phyloP scores from a whole-genome alignment of 1,140 invertebrate species.

The Batillaria attramentaria region DNA sequence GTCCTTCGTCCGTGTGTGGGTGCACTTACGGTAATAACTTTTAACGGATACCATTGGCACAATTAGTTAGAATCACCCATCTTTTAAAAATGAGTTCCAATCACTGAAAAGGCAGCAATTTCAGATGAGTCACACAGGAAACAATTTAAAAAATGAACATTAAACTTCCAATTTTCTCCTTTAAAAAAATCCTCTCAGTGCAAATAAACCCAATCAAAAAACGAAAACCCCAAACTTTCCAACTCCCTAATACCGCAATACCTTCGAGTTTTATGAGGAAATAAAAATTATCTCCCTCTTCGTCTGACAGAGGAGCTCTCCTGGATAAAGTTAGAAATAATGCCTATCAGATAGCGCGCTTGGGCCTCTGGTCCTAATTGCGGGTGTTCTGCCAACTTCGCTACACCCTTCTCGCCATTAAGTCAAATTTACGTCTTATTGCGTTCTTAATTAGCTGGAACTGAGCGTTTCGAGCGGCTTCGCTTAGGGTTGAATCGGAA shows the following conservation, averaged over 20 bases:
- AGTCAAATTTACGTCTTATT: slow-evolving; percentile 19
- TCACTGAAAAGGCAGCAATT: background rate
- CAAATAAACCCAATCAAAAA: background rate
- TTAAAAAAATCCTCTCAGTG: background rate
- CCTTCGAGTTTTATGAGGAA: slow-evolving; percentile 4
- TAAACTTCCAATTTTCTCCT: background rate
- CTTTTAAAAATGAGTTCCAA: background rate
- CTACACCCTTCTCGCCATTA: slow-evolving; percentile 3
- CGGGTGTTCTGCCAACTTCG: background rate
- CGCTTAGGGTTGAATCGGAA: background rate
- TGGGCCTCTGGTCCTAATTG: slow-evolving; percentile 1
- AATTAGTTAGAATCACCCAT: too few species aligned
- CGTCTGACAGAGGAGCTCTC: background rate
- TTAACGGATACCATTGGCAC: background rate
- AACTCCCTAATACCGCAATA: slow-evolving; percentile 1
- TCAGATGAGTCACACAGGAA: too few species aligned
- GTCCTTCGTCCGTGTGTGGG: background rate
- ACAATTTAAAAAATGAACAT: too few species aligned
- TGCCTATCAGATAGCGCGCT: background rate
- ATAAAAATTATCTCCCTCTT: slow-evolving; percentile 10
- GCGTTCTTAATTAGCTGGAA: slow-evolving; percentile 15
- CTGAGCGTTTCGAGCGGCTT: too few species aligned
- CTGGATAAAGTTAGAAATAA: background rate
- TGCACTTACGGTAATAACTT: background rate
- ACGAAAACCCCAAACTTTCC: slow-evolving; percentile 16